A percentile compares a stretch with the other conserved stretches of the same genome.
Evolutionary conservation across 2,113 vertebrate species (phyloP).

Genomic region (Neolamprologus ventralis): DNA sequence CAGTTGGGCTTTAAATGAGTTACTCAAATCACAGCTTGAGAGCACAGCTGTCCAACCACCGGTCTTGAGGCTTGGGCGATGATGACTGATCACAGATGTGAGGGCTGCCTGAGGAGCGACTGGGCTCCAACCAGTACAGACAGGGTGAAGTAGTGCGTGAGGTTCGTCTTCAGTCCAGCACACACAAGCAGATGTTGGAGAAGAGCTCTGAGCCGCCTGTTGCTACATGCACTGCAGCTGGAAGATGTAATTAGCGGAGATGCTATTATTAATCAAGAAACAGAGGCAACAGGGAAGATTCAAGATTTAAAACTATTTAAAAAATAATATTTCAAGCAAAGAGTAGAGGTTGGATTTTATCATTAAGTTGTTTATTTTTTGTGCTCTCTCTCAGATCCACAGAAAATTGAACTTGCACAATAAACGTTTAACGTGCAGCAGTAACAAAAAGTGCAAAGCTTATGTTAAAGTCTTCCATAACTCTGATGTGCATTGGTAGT

Average conservation of each 20-base stretch:
- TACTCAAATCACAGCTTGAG: slow-evolving; percentile 16
- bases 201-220: neutral
- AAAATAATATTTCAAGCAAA: neutral
- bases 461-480: neutral
- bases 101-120: neutral
- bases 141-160: neutral
- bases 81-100: slow-evolving; percentile 8
- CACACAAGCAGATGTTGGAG: neutral
- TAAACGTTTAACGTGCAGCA: neutral
- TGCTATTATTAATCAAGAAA: neutral
- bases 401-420: neutral
- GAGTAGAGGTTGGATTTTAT: neutral
- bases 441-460: neutral
- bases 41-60: slow-evolving; percentile 8
- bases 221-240: neutral
- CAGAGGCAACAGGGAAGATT: neutral
- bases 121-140: neutral
- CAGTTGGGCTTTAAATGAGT: neutral
- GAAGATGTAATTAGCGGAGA: neutral
- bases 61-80: neutral
- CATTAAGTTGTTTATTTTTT: neutral
- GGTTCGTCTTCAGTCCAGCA: neutral
- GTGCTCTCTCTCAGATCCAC: neutral
- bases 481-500: neutral
- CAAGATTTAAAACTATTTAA: neutral